Conservation (phyloP, 2,113 vertebrate genomes). For the Gavialis gangeticus region DNA sequence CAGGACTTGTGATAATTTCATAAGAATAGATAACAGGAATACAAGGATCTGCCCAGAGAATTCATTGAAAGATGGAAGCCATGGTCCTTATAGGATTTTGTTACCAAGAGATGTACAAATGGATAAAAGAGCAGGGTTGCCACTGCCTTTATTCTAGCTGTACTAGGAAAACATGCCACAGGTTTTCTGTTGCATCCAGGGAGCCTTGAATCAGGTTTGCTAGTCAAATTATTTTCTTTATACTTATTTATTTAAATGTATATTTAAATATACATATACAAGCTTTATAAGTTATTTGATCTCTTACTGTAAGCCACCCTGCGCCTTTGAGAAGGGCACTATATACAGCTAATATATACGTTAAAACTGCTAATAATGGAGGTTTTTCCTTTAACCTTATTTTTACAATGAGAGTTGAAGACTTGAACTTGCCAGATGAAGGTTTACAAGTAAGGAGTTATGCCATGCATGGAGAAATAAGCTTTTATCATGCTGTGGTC, state of each 20-base stretch:
- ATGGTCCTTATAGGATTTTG: neutral
- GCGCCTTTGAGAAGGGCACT: no score
- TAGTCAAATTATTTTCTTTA: neutral
- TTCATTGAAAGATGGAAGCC: neutral
- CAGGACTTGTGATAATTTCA: neutral
- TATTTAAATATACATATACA: neutral
- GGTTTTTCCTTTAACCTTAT: slow-evolving; percentile 26
- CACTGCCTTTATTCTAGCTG: neutral
- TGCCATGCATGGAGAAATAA: neutral
- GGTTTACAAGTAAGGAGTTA: slow-evolving; percentile 32
- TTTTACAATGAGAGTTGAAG: neutral
- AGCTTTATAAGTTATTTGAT: neutral
- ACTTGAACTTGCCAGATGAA: slow-evolving; percentile 30
- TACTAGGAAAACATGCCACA: neutral
- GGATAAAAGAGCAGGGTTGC: neutral
- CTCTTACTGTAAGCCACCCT: no score
- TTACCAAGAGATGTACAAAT: neutral
- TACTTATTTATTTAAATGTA: neutral
- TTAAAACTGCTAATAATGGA: neutral
- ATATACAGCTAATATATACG: no score
- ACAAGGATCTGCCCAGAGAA: neutral
- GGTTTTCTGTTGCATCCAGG: no score
- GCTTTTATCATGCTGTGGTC: neutral
- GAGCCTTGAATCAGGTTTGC: neutral
- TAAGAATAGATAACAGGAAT: neutral